These are phyloP conservation scores for Eulemur mongoz DNA, from an alignment of 2,797 vertebrate genomes.

Conservation along the genomic window DNA sequence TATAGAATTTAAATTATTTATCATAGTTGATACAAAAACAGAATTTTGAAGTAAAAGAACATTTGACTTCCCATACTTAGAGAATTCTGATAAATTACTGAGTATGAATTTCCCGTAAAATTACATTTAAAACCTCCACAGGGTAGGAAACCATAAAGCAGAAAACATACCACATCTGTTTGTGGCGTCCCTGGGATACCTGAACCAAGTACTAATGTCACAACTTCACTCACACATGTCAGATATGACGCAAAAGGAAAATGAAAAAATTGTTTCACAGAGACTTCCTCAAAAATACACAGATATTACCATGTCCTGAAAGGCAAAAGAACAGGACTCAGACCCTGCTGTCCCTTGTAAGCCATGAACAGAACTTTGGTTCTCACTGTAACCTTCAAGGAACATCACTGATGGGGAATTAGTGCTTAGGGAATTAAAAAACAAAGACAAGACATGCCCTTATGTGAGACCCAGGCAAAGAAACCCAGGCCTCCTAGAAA, in stretches of 20 bases:
- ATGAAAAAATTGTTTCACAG: not conserved
- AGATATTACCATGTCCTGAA: not conserved
- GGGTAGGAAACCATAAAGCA: not conserved
- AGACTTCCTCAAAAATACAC: not conserved
- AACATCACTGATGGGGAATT: not conserved
- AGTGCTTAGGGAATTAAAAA: not conserved
- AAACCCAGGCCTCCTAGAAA: not conserved
- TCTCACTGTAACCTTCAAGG: not conserved
- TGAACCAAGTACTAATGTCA: not conserved
- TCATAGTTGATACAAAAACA: no score
- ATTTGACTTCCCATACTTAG: not conserved
- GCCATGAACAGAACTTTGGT: not conserved
- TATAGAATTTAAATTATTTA: no score
- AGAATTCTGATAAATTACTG: not conserved
- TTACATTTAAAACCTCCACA: not conserved
- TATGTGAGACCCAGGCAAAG: not conserved
- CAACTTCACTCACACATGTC: no score
- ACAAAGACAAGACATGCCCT: no score
- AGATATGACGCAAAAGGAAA: not conserved
- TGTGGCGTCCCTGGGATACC: not conserved
- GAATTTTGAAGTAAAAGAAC: not conserved
- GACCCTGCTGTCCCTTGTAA: not conserved
- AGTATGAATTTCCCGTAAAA: not conserved
- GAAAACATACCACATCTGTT: not conserved
- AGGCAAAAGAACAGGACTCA: not conserved